These are phyloP conservation scores for Pollenia labialis DNA, from an alignment of 2,888 invertebrate species.

Conservation along the genomic window DNA sequence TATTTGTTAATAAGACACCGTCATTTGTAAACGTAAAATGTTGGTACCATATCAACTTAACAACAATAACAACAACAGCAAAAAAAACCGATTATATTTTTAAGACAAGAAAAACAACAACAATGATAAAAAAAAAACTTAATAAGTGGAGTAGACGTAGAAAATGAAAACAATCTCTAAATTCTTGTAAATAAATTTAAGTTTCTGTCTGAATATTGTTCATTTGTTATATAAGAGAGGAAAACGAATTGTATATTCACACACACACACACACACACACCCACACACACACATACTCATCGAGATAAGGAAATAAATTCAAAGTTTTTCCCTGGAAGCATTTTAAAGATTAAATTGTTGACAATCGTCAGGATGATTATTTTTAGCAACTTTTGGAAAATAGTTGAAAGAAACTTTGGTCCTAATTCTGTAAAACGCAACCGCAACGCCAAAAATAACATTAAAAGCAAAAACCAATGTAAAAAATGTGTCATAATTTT, in stretches of 20 bases:
- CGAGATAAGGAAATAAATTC: neutral
- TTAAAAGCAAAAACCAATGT: too few relatives aligned
- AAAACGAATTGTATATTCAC: neutral
- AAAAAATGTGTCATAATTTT: too few relatives aligned
- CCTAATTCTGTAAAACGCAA: too few relatives aligned
- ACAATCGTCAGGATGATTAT: too few relatives aligned
- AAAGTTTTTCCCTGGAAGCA: too few relatives aligned
- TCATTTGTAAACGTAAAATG: slow-evolving; percentile 58
- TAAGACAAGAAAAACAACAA: slow-evolving; percentile 3
- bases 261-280: neutral
- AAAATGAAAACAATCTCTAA: neutral
- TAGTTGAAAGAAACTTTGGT: too few relatives aligned
- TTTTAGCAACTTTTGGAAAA: too few relatives aligned
- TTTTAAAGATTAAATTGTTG: too few relatives aligned
- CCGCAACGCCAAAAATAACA: too few relatives aligned
- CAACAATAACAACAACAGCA: slow-evolving; percentile 1
- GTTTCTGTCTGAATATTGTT: neutral
- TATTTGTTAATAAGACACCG: slow-evolving; percentile 57
- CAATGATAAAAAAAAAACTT: neutral
- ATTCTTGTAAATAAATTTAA: slow-evolving; percentile 15
- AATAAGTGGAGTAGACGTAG: neutral
- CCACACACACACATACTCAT: neutral
- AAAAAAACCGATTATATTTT: slow-evolving; percentile 30
- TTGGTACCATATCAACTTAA: slow-evolving; percentile 27
- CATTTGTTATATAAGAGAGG: slow-evolving; percentile 10